Evolutionary conservation across 2,113 vertebrate species (phyloP).

Genomic region (Peromyscus maniculatus): DNA sequence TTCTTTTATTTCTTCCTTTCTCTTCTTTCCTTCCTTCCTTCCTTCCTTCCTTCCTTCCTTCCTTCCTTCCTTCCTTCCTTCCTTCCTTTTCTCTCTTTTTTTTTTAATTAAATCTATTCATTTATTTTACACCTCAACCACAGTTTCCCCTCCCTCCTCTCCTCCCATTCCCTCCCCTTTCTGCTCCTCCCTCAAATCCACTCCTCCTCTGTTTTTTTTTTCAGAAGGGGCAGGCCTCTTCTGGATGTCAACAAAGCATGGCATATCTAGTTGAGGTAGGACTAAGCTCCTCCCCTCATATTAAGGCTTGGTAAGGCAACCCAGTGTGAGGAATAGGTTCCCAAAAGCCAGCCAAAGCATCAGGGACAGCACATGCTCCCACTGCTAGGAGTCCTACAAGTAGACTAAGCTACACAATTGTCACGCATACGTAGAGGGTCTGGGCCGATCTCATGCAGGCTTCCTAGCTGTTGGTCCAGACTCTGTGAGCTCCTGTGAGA

Average conservation of each 20-base stretch:
- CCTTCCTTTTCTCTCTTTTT: no score
- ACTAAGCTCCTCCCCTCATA: neutral
- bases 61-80: no score
- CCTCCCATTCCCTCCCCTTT: neutral
- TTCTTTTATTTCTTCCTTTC: neutral
- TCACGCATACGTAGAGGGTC: neutral
- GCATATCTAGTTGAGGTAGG: neutral
- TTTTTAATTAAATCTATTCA: no score
- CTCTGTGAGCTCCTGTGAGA: neutral
- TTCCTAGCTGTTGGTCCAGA: neutral
- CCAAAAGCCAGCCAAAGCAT: neutral
- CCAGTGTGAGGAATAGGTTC: neutral
- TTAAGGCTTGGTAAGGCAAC: neutral
- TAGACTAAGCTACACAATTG: neutral
- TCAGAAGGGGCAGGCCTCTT: neutral
- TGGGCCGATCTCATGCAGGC: neutral
- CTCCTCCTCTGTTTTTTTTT: neutral
- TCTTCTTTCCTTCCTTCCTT: no score
- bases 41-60: no score
- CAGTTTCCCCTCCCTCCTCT: no score
- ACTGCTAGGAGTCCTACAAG: neutral
- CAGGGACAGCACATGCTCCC: neutral
- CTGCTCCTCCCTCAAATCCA: neutral
- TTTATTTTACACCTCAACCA: no score
- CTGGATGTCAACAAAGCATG: neutral